Evolutionary conservation across 2,888 invertebrate genomes (phyloP).

Genomic region (Trachelus iudaicus): DNA sequence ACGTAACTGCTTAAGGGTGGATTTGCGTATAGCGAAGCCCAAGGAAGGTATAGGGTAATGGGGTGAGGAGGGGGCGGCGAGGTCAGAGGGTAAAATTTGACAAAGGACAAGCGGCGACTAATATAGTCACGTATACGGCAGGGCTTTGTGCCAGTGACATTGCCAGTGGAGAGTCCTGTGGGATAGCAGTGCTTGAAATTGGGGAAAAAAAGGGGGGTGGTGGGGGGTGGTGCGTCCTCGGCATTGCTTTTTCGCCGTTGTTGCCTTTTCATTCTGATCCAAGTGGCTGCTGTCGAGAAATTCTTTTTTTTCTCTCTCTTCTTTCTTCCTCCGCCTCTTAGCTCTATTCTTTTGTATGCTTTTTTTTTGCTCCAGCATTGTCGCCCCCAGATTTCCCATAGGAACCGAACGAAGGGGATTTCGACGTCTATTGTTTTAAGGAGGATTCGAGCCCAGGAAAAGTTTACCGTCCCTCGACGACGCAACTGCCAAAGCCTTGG

Average conservation of each 20-base stretch:
- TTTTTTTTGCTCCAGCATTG: conserved; percentile 11
- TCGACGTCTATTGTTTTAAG: conserved; percentile 1
- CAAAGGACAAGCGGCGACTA: conserved; percentile 39
- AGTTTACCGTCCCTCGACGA: no score
- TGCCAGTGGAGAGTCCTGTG: conserved; percentile 35
- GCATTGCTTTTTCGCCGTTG: conserved; percentile 37
- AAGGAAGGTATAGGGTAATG: no score
- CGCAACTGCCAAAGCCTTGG: no score
- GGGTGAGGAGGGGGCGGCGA: no score
- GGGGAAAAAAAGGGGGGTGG: conserved; percentile 35
- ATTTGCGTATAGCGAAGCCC: no score
- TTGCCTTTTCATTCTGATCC: conserved; percentile 47
- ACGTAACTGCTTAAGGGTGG: no score
- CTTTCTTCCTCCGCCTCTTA: not conserved
- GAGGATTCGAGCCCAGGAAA: not conserved
- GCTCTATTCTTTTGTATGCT: no score
- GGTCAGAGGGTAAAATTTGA: not conserved
- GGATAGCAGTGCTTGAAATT: conserved; percentile 35
- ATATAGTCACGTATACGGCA: conserved; percentile 31
- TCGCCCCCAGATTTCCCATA: conserved; percentile 46
- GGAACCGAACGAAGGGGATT: conserved; percentile 38
- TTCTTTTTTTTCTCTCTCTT: conserved; percentile 25
- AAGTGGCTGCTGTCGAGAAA: conserved; percentile 47
- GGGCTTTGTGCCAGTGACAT: conserved; percentile 40
- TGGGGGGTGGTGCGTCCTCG: conserved; percentile 23